Conservation (phyloP, 2,113 vertebrate genomes). For the Catharus bicknelli region DNA sequence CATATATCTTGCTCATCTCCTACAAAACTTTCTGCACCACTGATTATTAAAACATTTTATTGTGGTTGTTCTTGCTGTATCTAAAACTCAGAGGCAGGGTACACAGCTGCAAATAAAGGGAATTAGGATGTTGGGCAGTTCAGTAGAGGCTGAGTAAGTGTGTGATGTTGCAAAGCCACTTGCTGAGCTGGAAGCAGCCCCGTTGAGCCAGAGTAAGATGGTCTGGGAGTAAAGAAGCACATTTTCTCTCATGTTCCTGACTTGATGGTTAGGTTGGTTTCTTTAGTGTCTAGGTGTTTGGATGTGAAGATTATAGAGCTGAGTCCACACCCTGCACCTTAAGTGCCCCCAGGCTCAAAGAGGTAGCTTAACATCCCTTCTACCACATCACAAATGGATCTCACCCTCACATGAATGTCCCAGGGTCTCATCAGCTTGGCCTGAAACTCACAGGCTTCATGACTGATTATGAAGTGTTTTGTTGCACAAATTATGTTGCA, state of each 20-base stretch:
- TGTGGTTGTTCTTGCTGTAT: background rate
- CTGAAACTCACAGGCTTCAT: background rate
- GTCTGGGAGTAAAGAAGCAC: background rate
- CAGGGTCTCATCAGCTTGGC: background rate
- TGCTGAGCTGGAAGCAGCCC: background rate
- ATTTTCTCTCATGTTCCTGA: background rate
- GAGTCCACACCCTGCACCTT: background rate
- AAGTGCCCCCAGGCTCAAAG: background rate
- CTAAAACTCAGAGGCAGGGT: background rate
- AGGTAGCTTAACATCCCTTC: background rate
- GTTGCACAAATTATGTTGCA: background rate
- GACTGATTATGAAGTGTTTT: background rate
- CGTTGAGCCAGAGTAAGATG: background rate
- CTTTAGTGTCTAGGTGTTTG: background rate
- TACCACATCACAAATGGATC: background rate
- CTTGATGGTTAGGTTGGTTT: background rate
- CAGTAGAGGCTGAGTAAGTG: background rate
- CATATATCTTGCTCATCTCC: background rate
- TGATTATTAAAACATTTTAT: background rate
- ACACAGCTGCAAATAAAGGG: background rate
- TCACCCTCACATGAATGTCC: background rate
- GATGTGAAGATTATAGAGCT: background rate
- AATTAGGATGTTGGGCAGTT: background rate
- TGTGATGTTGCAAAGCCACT: background rate
- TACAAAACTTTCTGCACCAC: background rate